These are phyloP conservation scores for Sciaenops ocellatus DNA, from an alignment of 2,797 vertebrate species.

Conservation along the genomic window DNA sequence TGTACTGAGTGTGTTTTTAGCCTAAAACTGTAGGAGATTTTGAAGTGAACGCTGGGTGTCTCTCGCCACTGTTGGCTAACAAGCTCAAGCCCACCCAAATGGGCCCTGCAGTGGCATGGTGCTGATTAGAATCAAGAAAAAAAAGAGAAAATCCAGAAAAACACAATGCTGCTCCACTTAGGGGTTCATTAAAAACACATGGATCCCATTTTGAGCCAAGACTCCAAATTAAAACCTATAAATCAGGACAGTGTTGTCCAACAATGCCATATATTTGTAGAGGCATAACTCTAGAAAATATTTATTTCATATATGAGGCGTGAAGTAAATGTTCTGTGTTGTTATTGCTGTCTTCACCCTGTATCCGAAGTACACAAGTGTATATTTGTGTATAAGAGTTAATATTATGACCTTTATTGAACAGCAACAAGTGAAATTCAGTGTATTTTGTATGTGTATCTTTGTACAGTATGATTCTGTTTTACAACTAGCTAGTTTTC, in stretches of 20 bases:
- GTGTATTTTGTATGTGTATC: constrained; percentile 88
- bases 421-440: constrained; percentile 83
- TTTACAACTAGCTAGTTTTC: constrained; percentile 71
- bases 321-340: constrained; percentile 78
- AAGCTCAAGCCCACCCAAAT: constrained; percentile 67
- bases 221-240: constrained; percentile 71
- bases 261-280: constrained; percentile 73
- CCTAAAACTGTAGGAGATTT: constrained; percentile 53
- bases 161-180: constrained; percentile 78
- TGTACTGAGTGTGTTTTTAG: constrained; percentile 48
- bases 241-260: constrained; percentile 75
- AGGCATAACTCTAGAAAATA: constrained; percentile 74
- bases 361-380: constrained; percentile 85
- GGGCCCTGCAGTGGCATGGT: constrained; percentile 75
- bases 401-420: constrained; percentile 86
- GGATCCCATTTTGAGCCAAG: constrained; percentile 65
- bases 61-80: constrained; percentile 47
- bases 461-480: constrained; percentile 87
- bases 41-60: constrained; percentile 50
- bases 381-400: constrained; percentile 93
- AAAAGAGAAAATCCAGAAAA: constrained; percentile 53
- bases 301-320: constrained; percentile 83
- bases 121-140: constrained; percentile 78
- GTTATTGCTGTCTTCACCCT: constrained; percentile 82
- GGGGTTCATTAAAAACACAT: constrained; percentile 77